Conservation (phyloP, 2,113 vertebrate species). For the Mus musculus region GRCm39 chr7:120373501-120374000, state of each 20-base stretch:
- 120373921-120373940: background rate
- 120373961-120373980: too few species aligned
- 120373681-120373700: background rate
- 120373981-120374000: too few species aligned
- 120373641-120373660: background rate
- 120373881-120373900: background rate
- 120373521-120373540: background rate
- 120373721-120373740: background rate
- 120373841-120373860: background rate
- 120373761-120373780: background rate
- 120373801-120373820: too few species aligned
- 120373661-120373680: fast-evolving
- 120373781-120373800: background rate
- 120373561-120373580: background rate
- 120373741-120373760: background rate
- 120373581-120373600: background rate
- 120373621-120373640: too few species aligned
- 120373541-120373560: background rate
- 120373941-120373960: background rate
- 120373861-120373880: background rate
- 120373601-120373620: background rate
- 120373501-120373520: background rate
- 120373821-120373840: background rate
- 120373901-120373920: background rate
- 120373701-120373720: background rate